phyloP scores from a whole-genome alignment of 2,113 vertebrate species.

The Patagioenas fasciata region DNA sequence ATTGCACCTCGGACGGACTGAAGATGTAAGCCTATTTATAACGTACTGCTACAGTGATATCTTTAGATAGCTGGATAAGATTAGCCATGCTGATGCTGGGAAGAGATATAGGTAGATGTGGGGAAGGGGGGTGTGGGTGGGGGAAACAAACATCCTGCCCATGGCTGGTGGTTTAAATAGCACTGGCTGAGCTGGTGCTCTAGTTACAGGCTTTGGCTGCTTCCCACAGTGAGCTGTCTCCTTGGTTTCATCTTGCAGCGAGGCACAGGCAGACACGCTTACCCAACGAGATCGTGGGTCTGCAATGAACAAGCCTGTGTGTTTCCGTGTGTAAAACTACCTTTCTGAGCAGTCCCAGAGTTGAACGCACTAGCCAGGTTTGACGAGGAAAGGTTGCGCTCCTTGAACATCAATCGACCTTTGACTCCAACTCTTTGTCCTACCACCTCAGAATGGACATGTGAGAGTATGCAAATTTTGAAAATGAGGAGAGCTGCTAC shows the following conservation, averaged over 20 bases:
- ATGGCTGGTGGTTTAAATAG: neutral
- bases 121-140: neutral
- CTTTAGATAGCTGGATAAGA: neutral
- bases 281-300: neutral
- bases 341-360: neutral
- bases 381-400: neutral
- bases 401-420: neutral
- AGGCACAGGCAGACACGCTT: neutral
- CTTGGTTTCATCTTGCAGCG: conserved; percentile 23
- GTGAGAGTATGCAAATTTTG: neutral
- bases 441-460: rapidly evolving
- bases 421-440: neutral
- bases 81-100: neutral
- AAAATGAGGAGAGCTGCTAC: neutral
- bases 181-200: neutral
- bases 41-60: neutral
- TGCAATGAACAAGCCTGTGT: neutral
- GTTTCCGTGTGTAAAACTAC: neutral
- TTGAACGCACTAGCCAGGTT: rapidly evolving
- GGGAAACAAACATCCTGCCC: neutral
- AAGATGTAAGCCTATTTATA: neutral
- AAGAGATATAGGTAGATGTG: neutral
- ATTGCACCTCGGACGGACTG: neutral
- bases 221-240: neutral
- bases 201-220: neutral